Conservation (phyloP, 2,888 invertebrate genomes). For the Sthenelais limicola region DNA sequence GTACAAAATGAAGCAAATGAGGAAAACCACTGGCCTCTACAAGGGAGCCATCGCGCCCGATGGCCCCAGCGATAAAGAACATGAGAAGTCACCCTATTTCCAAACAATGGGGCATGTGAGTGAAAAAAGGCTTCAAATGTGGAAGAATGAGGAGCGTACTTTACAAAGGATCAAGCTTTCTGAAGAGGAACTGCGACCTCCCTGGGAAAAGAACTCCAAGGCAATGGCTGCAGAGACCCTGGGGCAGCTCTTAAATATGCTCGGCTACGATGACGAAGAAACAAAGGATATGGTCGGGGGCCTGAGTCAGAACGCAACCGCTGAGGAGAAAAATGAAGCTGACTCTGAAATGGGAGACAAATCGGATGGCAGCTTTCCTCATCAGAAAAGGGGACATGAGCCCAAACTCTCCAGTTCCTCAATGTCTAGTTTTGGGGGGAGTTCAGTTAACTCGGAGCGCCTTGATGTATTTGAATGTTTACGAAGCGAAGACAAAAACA, state of each 20-base stretch:
- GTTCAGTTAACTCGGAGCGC: background rate
- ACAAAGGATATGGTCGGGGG: slow-evolving; percentile 8
- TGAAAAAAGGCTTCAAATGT: slow-evolving; percentile 17
- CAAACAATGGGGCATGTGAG: slow-evolving; percentile 1
- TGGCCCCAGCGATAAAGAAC: slow-evolving; percentile 17
- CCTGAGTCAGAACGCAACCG: background rate
- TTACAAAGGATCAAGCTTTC: slow-evolving; percentile 5
- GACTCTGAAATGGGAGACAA: background rate
- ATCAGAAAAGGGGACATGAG: too few species aligned
- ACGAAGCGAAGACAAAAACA: background rate
- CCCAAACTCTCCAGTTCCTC: too few species aligned
- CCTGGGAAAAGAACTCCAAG: slow-evolving; percentile 22
- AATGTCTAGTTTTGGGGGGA: slow-evolving; percentile 3
- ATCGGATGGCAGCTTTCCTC: background rate
- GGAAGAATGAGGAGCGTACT: slow-evolving; percentile 14
- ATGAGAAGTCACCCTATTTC: slow-evolving; percentile 17
- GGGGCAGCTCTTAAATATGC: background rate
- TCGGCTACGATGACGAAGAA: slow-evolving; percentile 27
- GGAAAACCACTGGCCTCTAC: slow-evolving; percentile 20
- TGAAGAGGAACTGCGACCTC: slow-evolving; percentile 24
- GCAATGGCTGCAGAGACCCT: slow-evolving; percentile 18
- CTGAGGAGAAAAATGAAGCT: background rate
- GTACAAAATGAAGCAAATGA: slow-evolving; percentile 1
- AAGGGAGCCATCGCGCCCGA: background rate
- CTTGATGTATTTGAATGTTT: slow-evolving; percentile 37